Base-by-base conservation (phyloP, 2,797 vertebrate species). In the Gastrophryne carolinensis region DNA sequence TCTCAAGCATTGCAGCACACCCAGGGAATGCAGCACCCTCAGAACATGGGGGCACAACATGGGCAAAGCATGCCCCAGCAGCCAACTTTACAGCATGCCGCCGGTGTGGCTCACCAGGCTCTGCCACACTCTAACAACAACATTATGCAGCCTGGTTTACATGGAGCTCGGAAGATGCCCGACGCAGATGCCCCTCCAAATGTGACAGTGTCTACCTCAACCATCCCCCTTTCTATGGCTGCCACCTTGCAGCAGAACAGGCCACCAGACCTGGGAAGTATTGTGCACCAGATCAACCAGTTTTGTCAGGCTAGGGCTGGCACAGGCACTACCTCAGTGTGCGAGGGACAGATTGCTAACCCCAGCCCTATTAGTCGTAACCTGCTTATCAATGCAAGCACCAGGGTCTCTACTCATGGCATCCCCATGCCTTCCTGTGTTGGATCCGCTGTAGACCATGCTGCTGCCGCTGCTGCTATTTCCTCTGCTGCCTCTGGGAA, bases 161-260 rank as follows among this genome's bases (percentile, higher is more conserved):
- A 91, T 69, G 92, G 93, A 84, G 86, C 90, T 87, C 91, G 95
- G 82, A 98, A 98, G 92, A 92, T 96, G 89, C 91, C 94, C 21
- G 95, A 98, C 71, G 93, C 94, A 77, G 96, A 98, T 11, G 96
- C 92, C 49, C 98, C 97, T 81, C 97, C 98, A 81, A 99, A 99
- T 86, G 96, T 99, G 92, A 98, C 98, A 82, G 97, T 99, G 92
- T 99, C 98, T 99, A 98, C 98, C 98, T 99, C 98, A 98, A 98
- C 95, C 92, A 98, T 99, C 90, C 98, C 98, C 79, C 96, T 98
- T 83, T 98, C 97, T 78, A 98, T 98, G 97, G 96, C 94, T 67
- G 91, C 94, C 53, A 95, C 94, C 79, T 87, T 97, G 88, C 95
- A 97, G 87, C 96, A 96, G 86, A 94, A 90, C 88, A 90, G 85